Conservation (phyloP, 2,797 vertebrate species). For the Anguilla marmorata region DNA sequence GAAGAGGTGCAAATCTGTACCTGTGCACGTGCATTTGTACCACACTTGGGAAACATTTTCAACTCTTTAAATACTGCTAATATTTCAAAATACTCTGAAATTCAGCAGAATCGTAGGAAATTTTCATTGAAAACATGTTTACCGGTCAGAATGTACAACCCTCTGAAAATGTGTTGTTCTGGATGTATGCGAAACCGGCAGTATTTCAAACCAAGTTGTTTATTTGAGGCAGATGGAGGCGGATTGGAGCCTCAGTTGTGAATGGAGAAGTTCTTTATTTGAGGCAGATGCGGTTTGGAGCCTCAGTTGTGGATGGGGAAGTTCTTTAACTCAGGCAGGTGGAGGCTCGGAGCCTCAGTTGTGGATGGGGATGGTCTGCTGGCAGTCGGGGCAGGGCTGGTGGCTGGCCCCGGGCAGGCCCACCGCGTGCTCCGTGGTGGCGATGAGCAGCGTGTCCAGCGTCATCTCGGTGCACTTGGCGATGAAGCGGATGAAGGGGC, state of each 20-base stretch:
- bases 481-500: slow-evolving; percentile 96
- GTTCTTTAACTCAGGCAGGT: neutral
- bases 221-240: neutral
- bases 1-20: neutral
- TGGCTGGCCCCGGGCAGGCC: slow-evolving; percentile 82
- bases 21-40: neutral
- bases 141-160: neutral
- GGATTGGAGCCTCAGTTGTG: neutral
- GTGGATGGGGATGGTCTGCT: slow-evolving; percentile 83
- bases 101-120: neutral
- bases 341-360: slow-evolving; percentile 63
- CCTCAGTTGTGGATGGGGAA: too few species aligned
- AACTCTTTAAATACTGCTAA: slow-evolving; percentile 14
- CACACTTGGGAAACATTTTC: neutral
- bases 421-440: slow-evolving; percentile 86
- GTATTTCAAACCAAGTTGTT: neutral
- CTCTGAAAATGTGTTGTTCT: neutral
- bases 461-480: slow-evolving; percentile 94
- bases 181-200: neutral
- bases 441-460: slow-evolving; percentile 89
- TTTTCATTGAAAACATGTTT: neutral
- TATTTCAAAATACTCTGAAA: neutral
- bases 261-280: too few species aligned
- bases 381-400: slow-evolving; percentile 69
- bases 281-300: too few species aligned